Conservation (phyloP, 2,113 vertebrate species). For the Mirounga angustirostris region DNA sequence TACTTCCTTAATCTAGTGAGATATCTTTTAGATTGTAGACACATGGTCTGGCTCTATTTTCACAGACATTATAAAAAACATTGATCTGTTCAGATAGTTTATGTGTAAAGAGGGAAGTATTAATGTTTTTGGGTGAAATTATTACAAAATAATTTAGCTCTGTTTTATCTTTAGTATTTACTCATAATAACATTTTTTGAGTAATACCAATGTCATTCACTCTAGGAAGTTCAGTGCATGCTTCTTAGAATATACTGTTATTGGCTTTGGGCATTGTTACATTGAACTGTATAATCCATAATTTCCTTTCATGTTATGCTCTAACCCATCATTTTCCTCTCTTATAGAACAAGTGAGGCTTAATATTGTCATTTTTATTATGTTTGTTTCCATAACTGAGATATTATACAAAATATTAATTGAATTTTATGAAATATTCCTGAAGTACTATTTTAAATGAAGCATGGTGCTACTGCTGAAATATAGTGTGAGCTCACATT, state of each 20-base stretch:
- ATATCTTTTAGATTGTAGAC: not conserved
- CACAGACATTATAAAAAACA: not conserved
- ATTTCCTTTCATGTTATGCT: not conserved
- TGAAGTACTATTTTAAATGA: conserved; percentile 5
- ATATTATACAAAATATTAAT: not conserved
- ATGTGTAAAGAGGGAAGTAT: not conserved
- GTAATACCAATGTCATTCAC: not conserved
- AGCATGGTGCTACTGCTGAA: not conserved
- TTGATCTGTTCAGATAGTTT: not conserved
- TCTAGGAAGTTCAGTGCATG: not conserved
- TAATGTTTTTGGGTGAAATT: not conserved
- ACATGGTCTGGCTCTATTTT: not conserved
- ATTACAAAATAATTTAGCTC: not conserved
- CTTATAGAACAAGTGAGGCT: not conserved
- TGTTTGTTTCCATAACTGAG: not conserved
- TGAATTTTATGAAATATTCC: not conserved
- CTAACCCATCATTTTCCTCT: not conserved
- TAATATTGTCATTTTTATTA: not conserved
- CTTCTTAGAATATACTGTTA: not conserved
- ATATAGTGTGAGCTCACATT: not conserved
- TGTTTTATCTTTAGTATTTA: not conserved
- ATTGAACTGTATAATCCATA: not conserved
- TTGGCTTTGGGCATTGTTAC: not conserved
- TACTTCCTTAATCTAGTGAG: not conserved
- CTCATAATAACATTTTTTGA: not conserved